These are phyloP conservation scores for Telmatochromis sp. DNA, from an alignment of 2,113 vertebrate species.

Conservation along the genomic window DNA sequence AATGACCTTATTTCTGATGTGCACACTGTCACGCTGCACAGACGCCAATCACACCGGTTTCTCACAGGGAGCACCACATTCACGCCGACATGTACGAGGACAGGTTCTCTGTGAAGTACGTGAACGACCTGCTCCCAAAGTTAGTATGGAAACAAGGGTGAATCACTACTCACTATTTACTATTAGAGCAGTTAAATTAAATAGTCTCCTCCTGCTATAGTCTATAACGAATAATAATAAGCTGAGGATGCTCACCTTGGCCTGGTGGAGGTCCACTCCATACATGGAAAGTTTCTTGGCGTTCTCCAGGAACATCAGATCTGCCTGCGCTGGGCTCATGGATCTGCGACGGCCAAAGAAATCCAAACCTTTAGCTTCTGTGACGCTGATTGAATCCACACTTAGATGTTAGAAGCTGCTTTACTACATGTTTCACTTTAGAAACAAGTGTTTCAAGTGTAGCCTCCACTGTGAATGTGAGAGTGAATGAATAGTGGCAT, in stretches of 20 bases:
- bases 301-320: constrained; percentile 96
- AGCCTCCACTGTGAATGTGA: neutral
- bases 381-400: neutral
- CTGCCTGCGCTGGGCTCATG: constrained; percentile 95
- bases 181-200: neutral
- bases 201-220: neutral
- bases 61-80: neutral
- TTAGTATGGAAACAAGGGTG: neutral
- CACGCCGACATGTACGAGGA: neutral
- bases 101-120: neutral
- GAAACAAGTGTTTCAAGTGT: neutral
- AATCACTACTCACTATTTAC: neutral
- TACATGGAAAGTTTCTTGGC: constrained; percentile 99
- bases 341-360: constrained; percentile 66
- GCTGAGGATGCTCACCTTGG: constrained; percentile 77
- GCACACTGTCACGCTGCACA: neutral
- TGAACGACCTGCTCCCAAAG: neutral
- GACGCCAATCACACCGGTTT: rapidly evolving
- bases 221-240: neutral
- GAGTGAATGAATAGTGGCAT: neutral
- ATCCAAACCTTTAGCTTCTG: neutral
- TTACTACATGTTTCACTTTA: neutral
- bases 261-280: constrained; percentile 93
- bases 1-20: constrained; percentile 62
- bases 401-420: neutral